Evolutionary conservation across 2,797 vertebrate genomes (phyloP).

Genomic region (Mycteria americana): DNA sequence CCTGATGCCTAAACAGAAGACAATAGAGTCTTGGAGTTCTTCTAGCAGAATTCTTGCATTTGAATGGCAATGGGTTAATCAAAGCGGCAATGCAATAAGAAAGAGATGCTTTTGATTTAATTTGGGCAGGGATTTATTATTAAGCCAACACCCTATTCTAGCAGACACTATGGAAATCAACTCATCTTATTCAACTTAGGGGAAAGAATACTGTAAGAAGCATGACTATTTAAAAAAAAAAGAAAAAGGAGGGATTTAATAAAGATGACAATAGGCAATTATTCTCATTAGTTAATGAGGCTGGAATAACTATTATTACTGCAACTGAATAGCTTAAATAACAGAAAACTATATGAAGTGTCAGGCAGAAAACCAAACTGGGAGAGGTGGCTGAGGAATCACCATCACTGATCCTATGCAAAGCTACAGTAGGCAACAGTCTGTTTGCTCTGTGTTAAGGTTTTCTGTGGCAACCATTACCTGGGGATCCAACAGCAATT

Average conservation of each 20-base stretch:
- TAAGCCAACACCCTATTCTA: neutral
- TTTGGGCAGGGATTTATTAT: slow-evolving; percentile 25
- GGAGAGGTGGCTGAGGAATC: neutral
- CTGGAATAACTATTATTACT: neutral
- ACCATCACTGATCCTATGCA: neutral
- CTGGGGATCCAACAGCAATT: neutral
- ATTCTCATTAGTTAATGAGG: neutral
- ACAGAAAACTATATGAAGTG: neutral
- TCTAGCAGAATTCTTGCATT: neutral
- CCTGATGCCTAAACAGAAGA: neutral
- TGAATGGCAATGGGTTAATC: neutral
- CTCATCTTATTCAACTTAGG: neutral
- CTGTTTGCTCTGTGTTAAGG: neutral
- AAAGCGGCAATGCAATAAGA: neutral
- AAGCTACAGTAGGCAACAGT: neutral
- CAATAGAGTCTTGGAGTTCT: neutral
- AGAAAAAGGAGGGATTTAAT: neutral
- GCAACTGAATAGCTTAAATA: neutral
- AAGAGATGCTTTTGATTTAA: neutral
- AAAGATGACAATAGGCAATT: neutral
- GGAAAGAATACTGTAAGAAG: neutral
- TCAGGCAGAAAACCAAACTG: neutral
- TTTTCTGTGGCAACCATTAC: neutral
- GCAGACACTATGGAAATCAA: neutral
- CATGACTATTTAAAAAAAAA: neutral